phyloP scores from a whole-genome alignment of 1,140 invertebrate species.

The Eupristina koningsbergeri region DNA sequence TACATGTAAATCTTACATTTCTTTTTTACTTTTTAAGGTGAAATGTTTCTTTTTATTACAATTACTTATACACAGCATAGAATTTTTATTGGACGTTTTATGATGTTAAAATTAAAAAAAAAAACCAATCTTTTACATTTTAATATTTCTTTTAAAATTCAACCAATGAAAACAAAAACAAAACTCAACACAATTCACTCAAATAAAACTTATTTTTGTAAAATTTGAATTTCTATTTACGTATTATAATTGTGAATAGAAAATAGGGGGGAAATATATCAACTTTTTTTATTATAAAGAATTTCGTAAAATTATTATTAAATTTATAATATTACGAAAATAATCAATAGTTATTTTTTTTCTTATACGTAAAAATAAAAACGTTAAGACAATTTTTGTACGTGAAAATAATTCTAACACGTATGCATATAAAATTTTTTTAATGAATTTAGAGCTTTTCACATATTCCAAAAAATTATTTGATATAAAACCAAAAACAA shows the following conservation, averaged over 20 bases:
- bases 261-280: background rate
- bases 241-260: background rate
- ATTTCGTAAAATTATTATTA: background rate
- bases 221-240: background rate
- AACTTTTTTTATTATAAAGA: background rate
- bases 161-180: constrained; percentile 27
- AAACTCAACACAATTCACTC: background rate
- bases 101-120: constrained; percentile 34
- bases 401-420: background rate
- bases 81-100: constrained; percentile 40
- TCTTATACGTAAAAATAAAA: constrained; percentile 3
- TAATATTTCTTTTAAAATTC: constrained; percentile 21
- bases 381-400: background rate
- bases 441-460: background rate
- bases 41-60: constrained; percentile 34
- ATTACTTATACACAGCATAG: constrained; percentile 35
- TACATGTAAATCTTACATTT: constrained; percentile 39
- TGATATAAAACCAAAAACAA: constrained; percentile 23
- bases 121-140: background rate
- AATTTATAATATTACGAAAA: background rate
- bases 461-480: constrained; percentile 41
- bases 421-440: constrained; percentile 51
- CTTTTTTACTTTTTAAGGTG: constrained; percentile 26
- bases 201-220: background rate
- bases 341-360: background rate